Conservation (phyloP, 2,797 vertebrate genomes). For the Gobionotothen gibberifrons region DNA sequence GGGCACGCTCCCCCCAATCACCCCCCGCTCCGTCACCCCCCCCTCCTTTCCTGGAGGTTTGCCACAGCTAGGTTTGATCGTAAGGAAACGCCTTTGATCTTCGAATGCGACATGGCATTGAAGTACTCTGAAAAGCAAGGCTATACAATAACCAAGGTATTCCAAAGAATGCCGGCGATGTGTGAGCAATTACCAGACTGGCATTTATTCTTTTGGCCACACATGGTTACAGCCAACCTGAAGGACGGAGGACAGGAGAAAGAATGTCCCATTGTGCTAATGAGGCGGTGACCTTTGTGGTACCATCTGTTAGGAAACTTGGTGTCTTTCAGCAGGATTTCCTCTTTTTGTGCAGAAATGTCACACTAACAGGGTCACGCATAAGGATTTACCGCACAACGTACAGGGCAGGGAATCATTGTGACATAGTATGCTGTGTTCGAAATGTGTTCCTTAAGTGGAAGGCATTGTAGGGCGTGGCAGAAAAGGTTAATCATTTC, state of each 20-base stretch:
- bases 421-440: no score
- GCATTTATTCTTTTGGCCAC: background rate
- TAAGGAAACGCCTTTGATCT: background rate
- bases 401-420: background rate
- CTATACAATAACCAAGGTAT: background rate
- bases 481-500: no score
- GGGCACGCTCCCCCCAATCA: slow-evolving; percentile 31
- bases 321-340: background rate
- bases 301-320: slow-evolving; percentile 44
- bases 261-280: slow-evolving; percentile 39
- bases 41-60: slow-evolving; percentile 14
- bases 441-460: no score
- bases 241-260: slow-evolving; percentile 48
- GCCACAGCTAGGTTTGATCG: slow-evolving; percentile 4
- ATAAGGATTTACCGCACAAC: background rate
- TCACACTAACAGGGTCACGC: background rate
- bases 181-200: background rate
- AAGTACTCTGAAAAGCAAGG: background rate
- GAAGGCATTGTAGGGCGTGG: no score
- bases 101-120: background rate
- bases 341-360: background rate
- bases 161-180: background rate
- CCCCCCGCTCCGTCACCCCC: slow-evolving; percentile 17
- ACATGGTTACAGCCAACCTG: slow-evolving; percentile 18
- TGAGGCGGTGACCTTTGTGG: slow-evolving; percentile 39